Evolutionary conservation across 2,113 vertebrate genomes (phyloP).

Genomic region (Apistogramma diplotaenia): DNA sequence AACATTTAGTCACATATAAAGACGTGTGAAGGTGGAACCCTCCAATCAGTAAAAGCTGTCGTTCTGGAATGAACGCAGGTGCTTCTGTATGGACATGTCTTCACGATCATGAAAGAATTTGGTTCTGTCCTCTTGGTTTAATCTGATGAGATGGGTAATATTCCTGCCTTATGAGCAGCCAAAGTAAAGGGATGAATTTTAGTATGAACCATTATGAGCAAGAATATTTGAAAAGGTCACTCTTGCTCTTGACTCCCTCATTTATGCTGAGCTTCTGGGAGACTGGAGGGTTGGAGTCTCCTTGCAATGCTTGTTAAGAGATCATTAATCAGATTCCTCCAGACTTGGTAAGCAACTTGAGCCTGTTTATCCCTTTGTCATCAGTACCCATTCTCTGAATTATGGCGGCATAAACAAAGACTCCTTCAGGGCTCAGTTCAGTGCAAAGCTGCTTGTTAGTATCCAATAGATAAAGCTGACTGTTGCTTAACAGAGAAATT

Average conservation of each 20-base stretch:
- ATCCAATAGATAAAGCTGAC: neutral
- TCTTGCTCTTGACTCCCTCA: slow-evolving; percentile 24
- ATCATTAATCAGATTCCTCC: slow-evolving; percentile 41
- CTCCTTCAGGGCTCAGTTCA: neutral
- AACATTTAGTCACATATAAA: neutral
- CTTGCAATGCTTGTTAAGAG: slow-evolving; percentile 31
- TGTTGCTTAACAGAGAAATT: neutral
- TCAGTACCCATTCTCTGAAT: neutral
- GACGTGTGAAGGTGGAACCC: neutral
- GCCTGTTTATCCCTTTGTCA: neutral
- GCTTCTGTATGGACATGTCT: neutral
- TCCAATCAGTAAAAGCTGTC: neutral
- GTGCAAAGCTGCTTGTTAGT: neutral
- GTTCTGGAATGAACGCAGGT: neutral
- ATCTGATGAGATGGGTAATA: neutral
- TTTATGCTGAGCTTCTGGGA: slow-evolving; percentile 8
- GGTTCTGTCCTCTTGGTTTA: neutral
- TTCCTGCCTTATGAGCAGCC: neutral
- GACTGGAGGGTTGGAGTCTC: slow-evolving; percentile 6
- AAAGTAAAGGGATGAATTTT: neutral
- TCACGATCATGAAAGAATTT: neutral
- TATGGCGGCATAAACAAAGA: neutral
- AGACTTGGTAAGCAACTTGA: slow-evolving; percentile 26
- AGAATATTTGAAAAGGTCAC: slow-evolving; percentile 47
- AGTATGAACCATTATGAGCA: neutral